These are phyloP conservation scores for Cricetomys ansorgei DNA, from an alignment of 2,113 vertebrate species.

Conservation along the genomic window DNA sequence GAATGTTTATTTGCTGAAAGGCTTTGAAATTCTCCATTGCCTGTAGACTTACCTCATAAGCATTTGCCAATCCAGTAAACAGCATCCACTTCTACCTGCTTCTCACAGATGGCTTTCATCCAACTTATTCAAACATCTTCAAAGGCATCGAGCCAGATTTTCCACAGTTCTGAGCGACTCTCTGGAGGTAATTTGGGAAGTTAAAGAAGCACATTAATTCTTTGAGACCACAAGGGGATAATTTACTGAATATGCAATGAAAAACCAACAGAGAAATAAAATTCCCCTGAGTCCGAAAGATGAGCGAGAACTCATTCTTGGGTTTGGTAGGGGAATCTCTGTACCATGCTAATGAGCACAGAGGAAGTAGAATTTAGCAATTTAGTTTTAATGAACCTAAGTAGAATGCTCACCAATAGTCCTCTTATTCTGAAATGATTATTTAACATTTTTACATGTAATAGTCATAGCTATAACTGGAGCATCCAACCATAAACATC, in stretches of 20 bases:
- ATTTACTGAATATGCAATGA: conserved; percentile 31
- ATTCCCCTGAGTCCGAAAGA: background rate
- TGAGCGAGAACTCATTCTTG: background rate
- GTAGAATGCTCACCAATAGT: background rate
- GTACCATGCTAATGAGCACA: background rate
- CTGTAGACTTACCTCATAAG: conserved; percentile 53
- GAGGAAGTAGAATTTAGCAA: background rate
- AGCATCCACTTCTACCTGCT: conserved; percentile 20
- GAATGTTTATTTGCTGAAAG: conserved; percentile 46
- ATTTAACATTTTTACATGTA: conserved; percentile 46
- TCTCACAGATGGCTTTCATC: conserved; percentile 46
- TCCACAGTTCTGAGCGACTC: conserved; percentile 44
- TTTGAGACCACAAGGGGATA: conserved; percentile 1
- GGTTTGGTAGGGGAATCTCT: background rate
- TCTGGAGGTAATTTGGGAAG: conserved; percentile 32
- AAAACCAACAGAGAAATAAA: conserved; percentile 41
- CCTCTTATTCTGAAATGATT: conserved; percentile 66
- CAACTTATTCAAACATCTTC: conserved; percentile 56
- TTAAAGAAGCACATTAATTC: conserved; percentile 40
- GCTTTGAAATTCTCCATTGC: background rate
- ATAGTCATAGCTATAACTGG: conserved; percentile 29
- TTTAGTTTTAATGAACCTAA: conserved; percentile 52
- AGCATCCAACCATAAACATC: conserved; percentile 71
- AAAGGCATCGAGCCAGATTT: conserved; percentile 39
- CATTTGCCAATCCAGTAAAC: conserved; percentile 43